Evolutionary conservation across 2,888 invertebrate species (phyloP), one percentile per base, ranked within the genome.

Genomic region (Lithophane ornitopus): DNA sequence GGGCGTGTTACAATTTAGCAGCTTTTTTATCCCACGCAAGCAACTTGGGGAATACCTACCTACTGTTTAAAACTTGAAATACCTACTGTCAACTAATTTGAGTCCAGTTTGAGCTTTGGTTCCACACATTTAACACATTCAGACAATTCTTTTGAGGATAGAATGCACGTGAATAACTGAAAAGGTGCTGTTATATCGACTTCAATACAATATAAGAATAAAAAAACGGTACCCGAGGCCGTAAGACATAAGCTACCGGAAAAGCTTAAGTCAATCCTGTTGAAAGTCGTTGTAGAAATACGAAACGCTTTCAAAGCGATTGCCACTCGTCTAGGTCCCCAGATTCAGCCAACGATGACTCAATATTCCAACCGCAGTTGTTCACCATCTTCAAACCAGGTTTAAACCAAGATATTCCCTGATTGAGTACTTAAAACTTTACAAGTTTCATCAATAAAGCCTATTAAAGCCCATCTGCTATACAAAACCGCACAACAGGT

Each of bases 401-500:
- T 34, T 34, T 34, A 34, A 49, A 46, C 4, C 28, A 71, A 62
- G 19, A n/a, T 46, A 28, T 26, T 46, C 12, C 19, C 28, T 65
- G 65, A 75, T 85, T 70, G 44, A 76, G 82, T 67, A 56, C 71
- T 71, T 52, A 71, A 14, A 56, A 39, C 19, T 56, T 71, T 19
- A 84, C 34, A 70, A 46, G 26, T 19, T 34, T 11, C 16, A 58
- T 70, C 26, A 54, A 68, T 56, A 68, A 62, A 39, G 19, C 34
- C 54, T 71, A 71, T 12, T 66, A 62, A 8, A 11, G 46, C 54
- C 76, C 87, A 82, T 71, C 85, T 89, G 88, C 84, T 86, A 80
- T 71, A 80, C 85, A 81, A 85, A 88, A 87, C 87, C 87, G 66
- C 81, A 81, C 67, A 82, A 72, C 90, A 90, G 89, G 89, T 91